A percentile compares a stretch with the other conserved stretches of the same genome.
These are phyloP conservation scores for Drosophila stalkeri DNA, from an alignment of 2,888 invertebrate species.

Conservation along the genomic window DNA sequence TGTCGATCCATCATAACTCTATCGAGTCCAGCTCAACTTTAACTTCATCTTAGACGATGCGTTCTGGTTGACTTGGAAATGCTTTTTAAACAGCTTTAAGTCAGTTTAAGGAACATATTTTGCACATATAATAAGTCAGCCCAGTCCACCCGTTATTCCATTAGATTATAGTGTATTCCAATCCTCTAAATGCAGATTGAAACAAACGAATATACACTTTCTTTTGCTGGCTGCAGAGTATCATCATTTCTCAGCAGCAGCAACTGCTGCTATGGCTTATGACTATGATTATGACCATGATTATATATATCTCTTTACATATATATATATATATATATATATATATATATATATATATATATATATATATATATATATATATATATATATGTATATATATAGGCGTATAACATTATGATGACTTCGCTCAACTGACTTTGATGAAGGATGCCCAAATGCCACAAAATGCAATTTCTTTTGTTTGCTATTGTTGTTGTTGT, in stretches of 20 bases:
- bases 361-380: conserved; percentile 4
- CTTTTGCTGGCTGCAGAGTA: conserved; percentile 2
- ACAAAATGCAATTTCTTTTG: conserved; percentile 62
- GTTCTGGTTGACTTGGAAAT: too few species aligned
- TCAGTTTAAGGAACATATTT: neutral
- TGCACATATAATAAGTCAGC: neutral
- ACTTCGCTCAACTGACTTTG: conserved; percentile 49
- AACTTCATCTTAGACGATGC: too few species aligned
- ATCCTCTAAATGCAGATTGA: neutral
- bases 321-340: conserved; percentile 6
- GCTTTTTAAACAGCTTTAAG: neutral
- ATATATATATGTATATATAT: conserved; percentile 2
- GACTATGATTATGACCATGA: conserved; percentile 35
- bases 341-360: conserved; percentile 4
- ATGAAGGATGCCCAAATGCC: conserved; percentile 59
- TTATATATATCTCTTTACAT: conserved; percentile 19
- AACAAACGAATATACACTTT: conserved; percentile 6
- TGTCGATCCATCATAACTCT: too few species aligned
- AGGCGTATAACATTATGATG: conserved; percentile 26
- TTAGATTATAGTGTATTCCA: neutral
- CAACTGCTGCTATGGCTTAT: conserved; percentile 5
- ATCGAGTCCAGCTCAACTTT: neutral
- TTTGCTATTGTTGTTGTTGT: conserved; percentile 31
- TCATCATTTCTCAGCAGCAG: conserved; percentile 1
- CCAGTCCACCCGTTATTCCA: neutral